Percentiles rank a stretch among this genome's conserved stretches.
Evolutionary conservation across 1,140 invertebrate genomes (phyloP).

Genomic region (Eubasilissa regina): DNA sequence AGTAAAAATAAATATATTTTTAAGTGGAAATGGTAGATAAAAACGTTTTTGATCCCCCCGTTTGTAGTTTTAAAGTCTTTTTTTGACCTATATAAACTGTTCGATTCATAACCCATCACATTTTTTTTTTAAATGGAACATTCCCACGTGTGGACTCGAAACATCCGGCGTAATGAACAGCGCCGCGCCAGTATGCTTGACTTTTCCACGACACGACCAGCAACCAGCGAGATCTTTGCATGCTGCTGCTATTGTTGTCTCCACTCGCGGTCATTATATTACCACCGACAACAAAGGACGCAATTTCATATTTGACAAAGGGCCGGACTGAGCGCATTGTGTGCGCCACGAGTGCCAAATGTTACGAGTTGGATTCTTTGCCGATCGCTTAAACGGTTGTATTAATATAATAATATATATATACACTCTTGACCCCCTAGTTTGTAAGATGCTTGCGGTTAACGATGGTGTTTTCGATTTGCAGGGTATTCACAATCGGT

Average conservation of each 20-base stretch:
- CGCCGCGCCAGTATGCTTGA: not conserved
- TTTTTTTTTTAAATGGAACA: not conserved
- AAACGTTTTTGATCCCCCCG: too few relatives aligned
- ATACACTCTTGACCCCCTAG: not conserved
- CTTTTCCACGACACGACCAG: not conserved
- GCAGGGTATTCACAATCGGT: too few relatives aligned
- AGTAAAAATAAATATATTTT: too few relatives aligned
- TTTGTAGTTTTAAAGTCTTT: too few relatives aligned
- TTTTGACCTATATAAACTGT: too few relatives aligned
- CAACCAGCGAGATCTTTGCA: not conserved
- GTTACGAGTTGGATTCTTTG: slow-evolving; percentile 17
- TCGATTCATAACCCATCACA: not conserved
- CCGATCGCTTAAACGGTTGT: not conserved
- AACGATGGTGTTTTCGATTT: too few relatives aligned
- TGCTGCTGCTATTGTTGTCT: slow-evolving; percentile 19
- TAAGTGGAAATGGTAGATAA: too few relatives aligned
- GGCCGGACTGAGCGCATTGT: not conserved
- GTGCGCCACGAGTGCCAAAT: slow-evolving; percentile 25
- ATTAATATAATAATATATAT: not conserved
- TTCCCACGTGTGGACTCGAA: not conserved
- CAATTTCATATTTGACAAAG: slow-evolving; percentile 26
- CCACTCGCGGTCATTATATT: not conserved
- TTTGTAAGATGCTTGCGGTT: not conserved
- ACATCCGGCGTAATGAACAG: not conserved
- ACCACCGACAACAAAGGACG: not conserved